Conservation (phyloP, 2,797 vertebrate genomes). For the Podargus strigoides region DNA sequence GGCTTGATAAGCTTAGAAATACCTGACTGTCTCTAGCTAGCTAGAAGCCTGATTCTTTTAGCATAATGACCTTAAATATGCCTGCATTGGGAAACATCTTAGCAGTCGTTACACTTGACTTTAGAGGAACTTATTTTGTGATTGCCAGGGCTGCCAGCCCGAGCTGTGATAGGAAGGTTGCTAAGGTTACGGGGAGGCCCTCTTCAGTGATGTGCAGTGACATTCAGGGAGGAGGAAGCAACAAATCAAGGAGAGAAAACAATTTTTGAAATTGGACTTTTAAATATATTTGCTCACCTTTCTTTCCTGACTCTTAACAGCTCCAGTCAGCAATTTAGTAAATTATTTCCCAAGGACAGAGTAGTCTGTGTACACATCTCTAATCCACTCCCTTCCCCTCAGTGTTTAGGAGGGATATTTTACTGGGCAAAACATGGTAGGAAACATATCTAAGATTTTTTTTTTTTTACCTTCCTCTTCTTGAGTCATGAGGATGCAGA, state of each 20-base stretch:
- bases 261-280: background rate
- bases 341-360: background rate
- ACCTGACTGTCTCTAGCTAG: background rate
- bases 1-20: background rate
- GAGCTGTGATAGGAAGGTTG: background rate
- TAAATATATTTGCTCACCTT: background rate
- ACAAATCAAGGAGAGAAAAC: background rate
- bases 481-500: background rate
- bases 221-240: background rate
- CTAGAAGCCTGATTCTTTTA: background rate
- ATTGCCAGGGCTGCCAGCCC: background rate
- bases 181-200: background rate
- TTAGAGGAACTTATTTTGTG: background rate
- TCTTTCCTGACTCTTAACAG: background rate
- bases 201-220: background rate
- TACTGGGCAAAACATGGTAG: background rate
- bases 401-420: background rate
- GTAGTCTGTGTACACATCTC: background rate
- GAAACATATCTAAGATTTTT: background rate
- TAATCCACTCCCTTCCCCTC: background rate
- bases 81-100: background rate
- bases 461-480: background rate
- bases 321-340: background rate
- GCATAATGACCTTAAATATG: background rate
- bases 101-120: background rate